Conservation (phyloP, 2,797 vertebrate genomes). For the Pelobates cultripes region DNA sequence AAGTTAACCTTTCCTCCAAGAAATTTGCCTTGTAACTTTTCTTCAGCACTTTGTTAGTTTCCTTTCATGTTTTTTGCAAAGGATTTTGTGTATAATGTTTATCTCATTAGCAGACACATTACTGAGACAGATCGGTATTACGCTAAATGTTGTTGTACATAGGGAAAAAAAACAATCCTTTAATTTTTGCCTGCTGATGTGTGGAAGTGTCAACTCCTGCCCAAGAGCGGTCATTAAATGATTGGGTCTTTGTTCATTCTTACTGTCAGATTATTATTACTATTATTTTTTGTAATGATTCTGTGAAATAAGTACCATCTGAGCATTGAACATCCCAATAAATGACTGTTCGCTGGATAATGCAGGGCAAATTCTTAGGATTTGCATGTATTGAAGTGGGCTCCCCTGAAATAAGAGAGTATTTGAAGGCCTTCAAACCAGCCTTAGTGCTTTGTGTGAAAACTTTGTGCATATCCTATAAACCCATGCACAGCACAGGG, state of each 20-base stretch:
- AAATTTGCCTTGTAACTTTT: slow-evolving; percentile 48
- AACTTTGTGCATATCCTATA: no score
- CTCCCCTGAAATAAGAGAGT: no score
- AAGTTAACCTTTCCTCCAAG: slow-evolving; percentile 23
- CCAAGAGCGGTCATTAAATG: slow-evolving; percentile 72
- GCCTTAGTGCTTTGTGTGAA: no score
- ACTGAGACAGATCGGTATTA: slow-evolving; percentile 72
- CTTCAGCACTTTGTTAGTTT: slow-evolving; percentile 63
- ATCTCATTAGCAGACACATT: slow-evolving; percentile 16
- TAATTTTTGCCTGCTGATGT: slow-evolving; percentile 61
- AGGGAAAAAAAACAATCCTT: slow-evolving; percentile 59
- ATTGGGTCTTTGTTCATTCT: slow-evolving; percentile 67
- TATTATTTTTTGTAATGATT: no score
- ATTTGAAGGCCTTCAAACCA: no score
- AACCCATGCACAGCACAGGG: no score
- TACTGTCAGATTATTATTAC: slow-evolving; percentile 25
- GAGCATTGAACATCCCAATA: no score
- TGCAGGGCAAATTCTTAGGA: no score
- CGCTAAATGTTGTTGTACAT: slow-evolving; percentile 63
- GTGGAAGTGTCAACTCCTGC: slow-evolving; percentile 62
- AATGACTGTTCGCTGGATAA: no score
- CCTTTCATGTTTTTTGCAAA: slow-evolving; percentile 58
- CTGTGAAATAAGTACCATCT: no score
- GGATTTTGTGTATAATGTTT: slow-evolving; percentile 59
- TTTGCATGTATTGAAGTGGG: no score